These are phyloP conservation scores for Sebastolobus altivelis DNA, from an alignment of 2,797 vertebrate species.

Conservation along the genomic window DNA sequence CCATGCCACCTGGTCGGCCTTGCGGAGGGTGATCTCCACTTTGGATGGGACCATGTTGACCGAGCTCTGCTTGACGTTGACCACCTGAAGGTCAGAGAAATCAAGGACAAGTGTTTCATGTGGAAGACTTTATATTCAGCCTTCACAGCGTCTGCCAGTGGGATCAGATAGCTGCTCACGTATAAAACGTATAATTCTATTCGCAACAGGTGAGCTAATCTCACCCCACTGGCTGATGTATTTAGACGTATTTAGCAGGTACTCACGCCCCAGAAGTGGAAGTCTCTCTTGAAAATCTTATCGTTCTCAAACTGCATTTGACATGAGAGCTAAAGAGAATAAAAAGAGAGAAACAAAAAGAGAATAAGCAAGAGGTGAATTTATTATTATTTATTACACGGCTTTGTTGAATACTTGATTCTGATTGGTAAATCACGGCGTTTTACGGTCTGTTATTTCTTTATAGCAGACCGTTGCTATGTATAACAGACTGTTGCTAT, in stretches of 20 bases:
- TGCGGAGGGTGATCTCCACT: constrained; percentile 91
- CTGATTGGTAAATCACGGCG: too few species aligned
- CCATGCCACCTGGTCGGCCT: constrained; percentile 90
- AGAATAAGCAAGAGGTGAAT: not conserved
- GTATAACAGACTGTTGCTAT: too few species aligned
- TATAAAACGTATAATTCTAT: not conserved
- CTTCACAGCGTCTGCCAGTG: not conserved
- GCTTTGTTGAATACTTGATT: too few species aligned
- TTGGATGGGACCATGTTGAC: constrained; percentile 92
- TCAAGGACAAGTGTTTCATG: not conserved
- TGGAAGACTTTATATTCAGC: too few species aligned
- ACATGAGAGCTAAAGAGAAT: constrained; percentile 83
- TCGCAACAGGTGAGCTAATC: too few species aligned
- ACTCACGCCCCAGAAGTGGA: constrained; percentile 95
- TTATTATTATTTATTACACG: not conserved
- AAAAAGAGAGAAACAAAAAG: not conserved
- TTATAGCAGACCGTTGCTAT: too few species aligned
- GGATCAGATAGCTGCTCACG: not conserved
- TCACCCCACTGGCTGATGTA: not conserved
- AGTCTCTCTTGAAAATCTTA: constrained; percentile 90
- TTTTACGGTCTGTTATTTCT: too few species aligned
- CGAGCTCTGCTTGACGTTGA: constrained; percentile 85
- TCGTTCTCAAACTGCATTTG: constrained; percentile 90
- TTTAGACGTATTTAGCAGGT: not conserved
- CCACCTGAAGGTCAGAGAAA: constrained; percentile 81